phyloP scores from a whole-genome alignment of 2,797 vertebrate species.

The Pelochelys cantorii region DNA sequence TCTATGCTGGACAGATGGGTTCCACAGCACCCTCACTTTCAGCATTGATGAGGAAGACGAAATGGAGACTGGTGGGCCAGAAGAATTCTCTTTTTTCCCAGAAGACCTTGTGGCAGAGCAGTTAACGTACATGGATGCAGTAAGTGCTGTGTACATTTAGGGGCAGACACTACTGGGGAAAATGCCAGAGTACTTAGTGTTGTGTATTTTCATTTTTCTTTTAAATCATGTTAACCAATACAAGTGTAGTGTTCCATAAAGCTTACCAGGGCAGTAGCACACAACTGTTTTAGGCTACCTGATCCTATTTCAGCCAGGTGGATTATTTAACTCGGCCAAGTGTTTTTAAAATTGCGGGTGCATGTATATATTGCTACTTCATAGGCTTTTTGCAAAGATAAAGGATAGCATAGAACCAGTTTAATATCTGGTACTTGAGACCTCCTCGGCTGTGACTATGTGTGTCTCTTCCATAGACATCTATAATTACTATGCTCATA shows the following conservation, averaged over 20 bases:
- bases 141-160: slow-evolving; percentile 72
- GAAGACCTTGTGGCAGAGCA: slow-evolving; percentile 93
- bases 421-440: neutral
- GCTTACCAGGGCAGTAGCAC: neutral
- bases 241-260: neutral
- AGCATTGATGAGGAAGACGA: slow-evolving; percentile 88
- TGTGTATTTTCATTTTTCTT: neutral
- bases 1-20: slow-evolving; percentile 80
- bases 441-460: neutral
- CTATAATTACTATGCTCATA: neutral
- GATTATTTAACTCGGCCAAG: neutral
- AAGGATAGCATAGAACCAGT: no score
- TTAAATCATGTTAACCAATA: neutral
- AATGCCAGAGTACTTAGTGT: neutral
- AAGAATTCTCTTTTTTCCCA: slow-evolving; percentile 90
- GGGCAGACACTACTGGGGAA: neutral
- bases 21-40: slow-evolving; percentile 81
- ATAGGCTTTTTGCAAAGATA: neutral
- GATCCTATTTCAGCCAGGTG: neutral
- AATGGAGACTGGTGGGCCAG: slow-evolving; percentile 82
- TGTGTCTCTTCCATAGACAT: neutral
- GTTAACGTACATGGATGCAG: slow-evolving; percentile 96
- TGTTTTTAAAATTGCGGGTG: neutral
- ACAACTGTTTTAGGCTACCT: neutral
- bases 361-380: neutral